Evolutionary conservation across 2,888 invertebrate species (phyloP).

Genomic region (Yponomeuta evonymella): DNA sequence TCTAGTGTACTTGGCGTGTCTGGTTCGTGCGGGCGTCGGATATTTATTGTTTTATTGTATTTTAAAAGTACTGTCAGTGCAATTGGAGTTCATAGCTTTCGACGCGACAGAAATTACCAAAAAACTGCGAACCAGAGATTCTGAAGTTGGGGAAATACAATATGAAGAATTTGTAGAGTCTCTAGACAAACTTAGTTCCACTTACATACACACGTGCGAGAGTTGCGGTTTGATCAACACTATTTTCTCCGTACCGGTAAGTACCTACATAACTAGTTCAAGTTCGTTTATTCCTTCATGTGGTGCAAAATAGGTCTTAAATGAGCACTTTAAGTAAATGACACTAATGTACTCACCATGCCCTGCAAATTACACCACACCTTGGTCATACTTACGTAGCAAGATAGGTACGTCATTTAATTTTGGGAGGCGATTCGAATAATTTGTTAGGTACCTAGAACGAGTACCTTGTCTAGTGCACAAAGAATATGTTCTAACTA

Average conservation of each 20-base stretch:
- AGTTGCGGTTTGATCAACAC: neutral
- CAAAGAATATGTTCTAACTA: too few species aligned
- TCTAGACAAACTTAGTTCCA: neutral
- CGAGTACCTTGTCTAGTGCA: neutral
- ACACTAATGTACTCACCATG: too few species aligned
- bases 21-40: neutral
- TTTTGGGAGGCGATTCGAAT: neutral
- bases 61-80: conserved; percentile 2
- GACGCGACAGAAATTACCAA: neutral
- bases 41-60: neutral
- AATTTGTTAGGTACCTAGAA: neutral
- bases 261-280: neutral
- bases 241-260: conserved; percentile 10
- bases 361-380: too few species aligned
- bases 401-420: too few species aligned
- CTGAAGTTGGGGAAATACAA: neutral
- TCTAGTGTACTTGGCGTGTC: neutral
- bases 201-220: conserved; percentile 1
- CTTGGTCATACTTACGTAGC: too few species aligned
- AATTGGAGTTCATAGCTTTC: neutral
- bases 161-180: neutral
- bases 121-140: neutral
- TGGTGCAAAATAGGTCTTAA: too few species aligned
- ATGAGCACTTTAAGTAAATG: too few species aligned
- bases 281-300: too few species aligned